Conservation (phyloP, 2,797 vertebrate species). For the Amblyopsis hoosieri region DNA sequence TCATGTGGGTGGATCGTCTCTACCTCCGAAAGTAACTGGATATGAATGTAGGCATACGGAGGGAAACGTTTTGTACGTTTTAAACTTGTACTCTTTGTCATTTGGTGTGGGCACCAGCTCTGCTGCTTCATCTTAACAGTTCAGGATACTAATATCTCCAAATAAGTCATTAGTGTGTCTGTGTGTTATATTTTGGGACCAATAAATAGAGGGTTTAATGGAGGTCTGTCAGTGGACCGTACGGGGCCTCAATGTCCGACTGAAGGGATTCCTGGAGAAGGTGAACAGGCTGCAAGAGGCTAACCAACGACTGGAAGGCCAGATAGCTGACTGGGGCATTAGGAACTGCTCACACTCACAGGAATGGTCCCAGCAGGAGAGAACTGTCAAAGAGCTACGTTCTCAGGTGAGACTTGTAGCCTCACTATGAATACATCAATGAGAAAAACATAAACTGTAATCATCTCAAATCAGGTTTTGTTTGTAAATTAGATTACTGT, state of each 20-base stretch:
- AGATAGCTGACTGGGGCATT: slow-evolving; percentile 60
- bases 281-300: slow-evolving; percentile 67
- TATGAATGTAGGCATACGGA: background rate
- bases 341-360: slow-evolving; percentile 14
- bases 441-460: background rate
- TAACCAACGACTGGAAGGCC: slow-evolving; percentile 70
- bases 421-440: background rate
- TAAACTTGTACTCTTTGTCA: background rate
- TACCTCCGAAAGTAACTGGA: slow-evolving; percentile 32
- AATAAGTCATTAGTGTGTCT: background rate
- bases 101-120: background rate
- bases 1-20: slow-evolving; percentile 22
- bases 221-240: slow-evolving; percentile 60
- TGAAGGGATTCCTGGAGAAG: slow-evolving; percentile 76
- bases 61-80: background rate
- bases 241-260: slow-evolving; percentile 61
- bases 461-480: too few species aligned
- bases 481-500: too few species aligned
- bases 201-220: slow-evolving; percentile 46
- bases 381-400: slow-evolving; percentile 65
- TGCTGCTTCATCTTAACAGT: slow-evolving; percentile 29
- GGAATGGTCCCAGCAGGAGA: slow-evolving; percentile 68
- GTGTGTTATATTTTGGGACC: background rate
- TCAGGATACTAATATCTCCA: slow-evolving; percentile 12
- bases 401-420: slow-evolving; percentile 64